Conservation (phyloP, 1,140 invertebrate species). For the Dendrolimus kikuchii region DNA sequence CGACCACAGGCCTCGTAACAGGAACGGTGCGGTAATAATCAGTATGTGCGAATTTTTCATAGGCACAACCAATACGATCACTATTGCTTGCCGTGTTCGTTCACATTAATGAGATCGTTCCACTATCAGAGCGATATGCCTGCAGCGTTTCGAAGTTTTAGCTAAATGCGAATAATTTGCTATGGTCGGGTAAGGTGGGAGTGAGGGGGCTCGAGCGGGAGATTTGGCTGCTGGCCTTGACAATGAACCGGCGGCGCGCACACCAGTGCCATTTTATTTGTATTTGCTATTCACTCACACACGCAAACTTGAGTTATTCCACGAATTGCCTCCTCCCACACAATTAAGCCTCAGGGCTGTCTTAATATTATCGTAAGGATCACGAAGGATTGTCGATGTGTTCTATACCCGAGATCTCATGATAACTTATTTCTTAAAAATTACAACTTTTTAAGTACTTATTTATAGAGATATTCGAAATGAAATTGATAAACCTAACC, state of each 20-base stretch:
- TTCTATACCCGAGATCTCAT: neutral
- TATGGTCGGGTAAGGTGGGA: conserved; percentile 30
- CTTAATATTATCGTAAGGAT: conserved; percentile 19
- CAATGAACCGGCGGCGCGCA: conserved; percentile 66
- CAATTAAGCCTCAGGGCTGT: conserved; percentile 48
- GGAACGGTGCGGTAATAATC: conserved; percentile 6
- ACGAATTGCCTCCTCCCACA: conserved; percentile 62
- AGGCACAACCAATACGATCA: conserved; percentile 12
- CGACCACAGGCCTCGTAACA: conserved; percentile 13
- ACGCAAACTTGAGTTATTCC: conserved; percentile 39
- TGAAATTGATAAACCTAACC: too few species aligned
- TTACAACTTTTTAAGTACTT: too few species aligned
- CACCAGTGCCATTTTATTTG: conserved; percentile 24
- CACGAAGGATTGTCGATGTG: neutral
- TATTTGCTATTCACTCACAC: conserved; percentile 40
- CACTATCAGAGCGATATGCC: conserved; percentile 26
- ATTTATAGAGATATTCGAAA: too few species aligned
- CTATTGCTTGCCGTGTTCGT: conserved; percentile 29
- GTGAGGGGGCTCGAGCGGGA: conserved; percentile 49
- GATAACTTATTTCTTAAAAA: neutral
- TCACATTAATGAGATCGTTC: conserved; percentile 15
- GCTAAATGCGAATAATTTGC: conserved; percentile 51
- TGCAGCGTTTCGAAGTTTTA: conserved; percentile 34
- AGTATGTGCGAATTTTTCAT: conserved; percentile 5
- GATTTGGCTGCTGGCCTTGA: conserved; percentile 70